Evolutionary conservation across 2,888 invertebrate genomes (phyloP), one percentile per base, ranked within the genome.

Genomic region (Drosophila formosana): DNA sequence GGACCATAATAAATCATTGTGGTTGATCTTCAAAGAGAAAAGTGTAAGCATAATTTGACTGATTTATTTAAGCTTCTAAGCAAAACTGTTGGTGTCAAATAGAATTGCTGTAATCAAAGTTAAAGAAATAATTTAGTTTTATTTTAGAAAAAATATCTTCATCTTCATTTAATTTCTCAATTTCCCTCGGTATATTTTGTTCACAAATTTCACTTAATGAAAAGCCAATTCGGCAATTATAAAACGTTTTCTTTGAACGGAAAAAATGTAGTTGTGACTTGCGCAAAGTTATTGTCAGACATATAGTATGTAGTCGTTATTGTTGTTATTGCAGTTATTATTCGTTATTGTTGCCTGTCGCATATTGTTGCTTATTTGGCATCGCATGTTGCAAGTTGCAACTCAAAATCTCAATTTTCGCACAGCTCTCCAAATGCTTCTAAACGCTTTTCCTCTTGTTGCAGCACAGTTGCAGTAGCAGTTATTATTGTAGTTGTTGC

Each of bases 371-470:
- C 51, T 51, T 37, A 49, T 37, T 57, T 26, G 51, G 9, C n/a
- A 70, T 13, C 45, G 30, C 39, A 41, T 25, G 50, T 51, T 66
- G 50, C 77, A 56, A 52, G 60, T 49, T 74, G 46, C 49, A 61
- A 53, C 43, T 57, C 55, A 25, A 78, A 75, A 79, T 75, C 80
- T 79, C 80, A 76, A 76, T 75, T 75, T 76, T 79, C 63, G 60
- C 76, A 76, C 39, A 37, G 75, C 61, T 66, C 58, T 47, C 18
- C 53, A 68, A 75, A 78, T 75, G 79, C 55, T 58, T 75, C 65
- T 75, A 79, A 79, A 63, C 71, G 66, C 46, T 69, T 79, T 76
- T 80, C 47, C 58, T 65, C 55, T 55, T 23, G 26, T 30, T 30
- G 28, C 53, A 37, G 51, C 25, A 37, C 43, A 34, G 41, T 43